Evolutionary conservation across 2,113 vertebrate species (phyloP).

Genomic region (Ictidomys tridecemlineatus): DNA sequence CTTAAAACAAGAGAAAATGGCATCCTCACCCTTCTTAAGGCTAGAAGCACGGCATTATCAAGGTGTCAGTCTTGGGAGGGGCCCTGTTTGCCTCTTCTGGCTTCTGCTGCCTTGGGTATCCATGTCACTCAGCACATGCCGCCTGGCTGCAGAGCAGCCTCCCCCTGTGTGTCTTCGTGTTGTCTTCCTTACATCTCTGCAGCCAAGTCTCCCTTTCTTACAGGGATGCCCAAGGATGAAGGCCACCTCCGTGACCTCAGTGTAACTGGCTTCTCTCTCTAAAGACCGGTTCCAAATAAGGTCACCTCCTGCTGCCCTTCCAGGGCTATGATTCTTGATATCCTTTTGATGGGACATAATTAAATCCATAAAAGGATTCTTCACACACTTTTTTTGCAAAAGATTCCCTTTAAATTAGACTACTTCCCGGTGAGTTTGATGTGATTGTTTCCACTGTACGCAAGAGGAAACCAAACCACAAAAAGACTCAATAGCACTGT

Average conservation of each 20-base stretch:
- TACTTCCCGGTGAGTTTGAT: no score
- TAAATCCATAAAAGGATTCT: accelerated
- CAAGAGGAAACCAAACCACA: neutral
- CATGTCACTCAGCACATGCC: accelerated
- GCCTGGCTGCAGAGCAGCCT: accelerated
- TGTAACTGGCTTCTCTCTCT: neutral
- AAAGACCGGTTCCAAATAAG: neutral
- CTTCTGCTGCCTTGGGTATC: accelerated
- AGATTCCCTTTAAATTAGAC: neutral
- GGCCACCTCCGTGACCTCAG: neutral
- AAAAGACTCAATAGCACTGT: neutral
- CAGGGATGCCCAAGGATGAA: neutral
- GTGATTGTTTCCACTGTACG: neutral
- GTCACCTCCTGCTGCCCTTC: neutral
- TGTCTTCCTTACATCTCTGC: no score
- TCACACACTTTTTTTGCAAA: neutral
- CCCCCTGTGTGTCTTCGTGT: neutral
- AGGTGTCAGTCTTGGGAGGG: accelerated
- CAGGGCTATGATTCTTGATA: accelerated
- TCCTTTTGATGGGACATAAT: neutral
- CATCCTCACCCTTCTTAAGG: neutral
- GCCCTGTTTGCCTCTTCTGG: no score
- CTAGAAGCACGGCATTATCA: neutral
- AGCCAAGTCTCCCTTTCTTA: no score
- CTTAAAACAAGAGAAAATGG: no score